Base-by-base conservation (phyloP, 1,140 invertebrate species). In the Euschistus heros region DNA sequence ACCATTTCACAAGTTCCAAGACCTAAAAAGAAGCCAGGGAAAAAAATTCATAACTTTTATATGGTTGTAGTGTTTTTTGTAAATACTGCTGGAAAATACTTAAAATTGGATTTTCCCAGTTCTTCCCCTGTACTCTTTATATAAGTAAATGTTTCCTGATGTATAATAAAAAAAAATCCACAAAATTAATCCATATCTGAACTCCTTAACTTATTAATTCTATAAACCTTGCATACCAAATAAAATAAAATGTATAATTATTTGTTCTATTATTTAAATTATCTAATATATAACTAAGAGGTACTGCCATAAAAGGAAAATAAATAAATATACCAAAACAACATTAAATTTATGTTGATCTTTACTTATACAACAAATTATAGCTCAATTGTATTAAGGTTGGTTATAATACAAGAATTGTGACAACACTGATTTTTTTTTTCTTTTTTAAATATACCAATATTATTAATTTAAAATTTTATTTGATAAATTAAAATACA, bases 321-420 rank as follows among this genome's bases (percentile, higher is more conserved):
- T 13, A 13, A 61, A 61, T 1, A 61, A n/a, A 61, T 22, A 60
- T 20, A 17, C n/a, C 27, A 61, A 42, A 37, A 20, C 17, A 61
- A 24, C 18, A 27, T 24, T 57, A 33, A 61, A 61, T 61, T 33
- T 61, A 61, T 61, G n/a, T 61, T 61, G 59, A 59, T 24, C 8
- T 61, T 61, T 61, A 61, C 59, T 61, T 61, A 42, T 37, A 61
- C 59, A 61, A 61, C 30, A 61, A 61, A 61, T 61, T 61, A 42
- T n/a, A 61, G 30, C 18, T 61, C 17, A 61, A 37, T 61, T 61
- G 37, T 61, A 61, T 33, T 59, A 33, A 59, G 33, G 37, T n/a
- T 61, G n/a, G n/a, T 61, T 61, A 61, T 22, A 44, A 61, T 61
- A 61, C 59, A 61, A 42, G 37, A 61, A 17, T 42, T 61, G 26